phyloP scores from a whole-genome alignment of 2,113 vertebrate genomes.

The rabbit (Oryctolagus cuniculus) region mOryCun1.1 NC_091432.1:50974501-50975000 shows the following conservation, averaged over 20 bases:
- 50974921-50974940: neutral
- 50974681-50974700: neutral
- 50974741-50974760: neutral
- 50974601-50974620: neutral
- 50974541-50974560: neutral
- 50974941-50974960: neutral
- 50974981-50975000: neutral
- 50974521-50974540: neutral
- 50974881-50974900: neutral
- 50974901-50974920: constrained; percentile 7
- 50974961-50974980: neutral
- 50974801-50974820: neutral
- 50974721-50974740: neutral
- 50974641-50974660: neutral
- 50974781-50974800: neutral
- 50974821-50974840: neutral
- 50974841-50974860: neutral
- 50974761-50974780: neutral
- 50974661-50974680: neutral
- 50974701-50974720: neutral
- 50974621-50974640: neutral
- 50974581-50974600: neutral
- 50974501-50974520: neutral
- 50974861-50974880: neutral
- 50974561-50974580: constrained; percentile 10